Evolutionary conservation across 2,888 invertebrate species (phyloP), one percentile per base, ranked within the genome.

Genomic region (Eurois occulta): DNA sequence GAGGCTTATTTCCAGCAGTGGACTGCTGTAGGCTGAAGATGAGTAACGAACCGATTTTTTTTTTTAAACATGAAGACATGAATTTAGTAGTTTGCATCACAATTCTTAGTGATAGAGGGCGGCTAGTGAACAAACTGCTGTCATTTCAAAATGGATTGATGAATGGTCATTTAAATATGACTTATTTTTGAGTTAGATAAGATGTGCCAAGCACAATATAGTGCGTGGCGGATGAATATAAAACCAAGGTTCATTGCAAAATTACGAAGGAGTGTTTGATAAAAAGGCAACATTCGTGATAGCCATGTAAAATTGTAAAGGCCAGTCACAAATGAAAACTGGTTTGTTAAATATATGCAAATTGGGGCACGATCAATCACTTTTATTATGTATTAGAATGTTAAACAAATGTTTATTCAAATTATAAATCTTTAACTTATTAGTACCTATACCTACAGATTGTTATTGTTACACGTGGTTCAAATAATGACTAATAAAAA

Each of bases 181-280:
- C 6, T 67, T 32, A 32, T 62, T 24, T 43, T 43, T 32, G n/a
- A n/a, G 32, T 11, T 32, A n/a, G 0, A 64, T 32, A 21, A 7
- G 24, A 24, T 60, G 21, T 38, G 28, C 1, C 11, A 62, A 72
- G 24, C 35, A 24, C 32, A 48, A 77, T 21, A 13, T 68, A 52
- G 52, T 67, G 69, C 41, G 69, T 70, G 60, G 43, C n/a, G 35
- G 24, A 75, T 46, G 70, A 71, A 60, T 64, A 32, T 46, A 43
- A 65, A 70, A 66, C 60, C 79, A 79, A 83, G 79, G 75, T 60
- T 62, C 2, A 70, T 79, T 72, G 55, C 72, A 28, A 79, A 79
- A 75, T 72, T 58, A 10, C 41, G 11, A 75, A 69, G 55, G 60
- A 71, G 38, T 32, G 52, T 66, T 38, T 58, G 28, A 70, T 65